Percentiles rank a stretch among this genome's conserved stretches.
These are phyloP conservation scores for Bombyx huttoni DNA, from an alignment of 2,888 invertebrate species.

Conservation along the genomic window DNA sequence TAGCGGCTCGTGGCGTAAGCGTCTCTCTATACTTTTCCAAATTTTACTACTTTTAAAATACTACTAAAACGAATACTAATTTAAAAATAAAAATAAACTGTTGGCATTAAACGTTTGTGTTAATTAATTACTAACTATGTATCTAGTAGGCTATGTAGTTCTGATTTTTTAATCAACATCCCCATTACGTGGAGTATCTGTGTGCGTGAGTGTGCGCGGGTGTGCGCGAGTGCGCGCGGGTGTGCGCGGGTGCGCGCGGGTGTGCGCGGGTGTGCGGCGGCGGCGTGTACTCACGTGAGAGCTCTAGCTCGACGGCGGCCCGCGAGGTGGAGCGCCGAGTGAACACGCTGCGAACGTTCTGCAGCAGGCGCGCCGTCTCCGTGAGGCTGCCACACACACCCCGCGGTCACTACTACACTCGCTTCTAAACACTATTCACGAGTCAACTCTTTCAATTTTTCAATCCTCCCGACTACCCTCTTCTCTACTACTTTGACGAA, in stretches of 20 bases:
- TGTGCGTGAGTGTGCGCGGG: conserved; percentile 13
- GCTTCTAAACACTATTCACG: not conserved
- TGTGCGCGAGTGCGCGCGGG: conserved; percentile 26
- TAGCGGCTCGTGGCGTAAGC: conserved; percentile 7
- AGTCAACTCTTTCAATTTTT: not conserved
- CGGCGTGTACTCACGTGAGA: conserved; percentile 86
- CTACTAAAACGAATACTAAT: too few relatives aligned
- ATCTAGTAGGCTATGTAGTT: not conserved
- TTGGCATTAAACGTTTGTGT: too few relatives aligned
- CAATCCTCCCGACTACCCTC: not conserved
- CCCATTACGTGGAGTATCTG: not conserved
- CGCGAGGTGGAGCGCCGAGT: conserved; percentile 82
- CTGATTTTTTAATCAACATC: not conserved
- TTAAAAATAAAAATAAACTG: too few relatives aligned
- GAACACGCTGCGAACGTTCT: conserved; percentile 95
- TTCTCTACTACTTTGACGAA: not conserved
- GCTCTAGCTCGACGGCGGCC: conserved; percentile 89
- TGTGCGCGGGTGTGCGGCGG: conserved; percentile 8
- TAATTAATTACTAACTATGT: too few relatives aligned
- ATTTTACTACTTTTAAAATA: not conserved
- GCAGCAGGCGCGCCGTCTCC: conserved; percentile 96
- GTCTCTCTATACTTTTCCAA: not conserved
- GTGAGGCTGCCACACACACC: conserved; percentile 84
- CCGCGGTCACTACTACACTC: conserved; percentile 22
- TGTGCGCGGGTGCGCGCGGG: too few relatives aligned